phyloP scores from a whole-genome alignment of 2,113 vertebrate species.

The Cynopterus brachyotis region DNA sequence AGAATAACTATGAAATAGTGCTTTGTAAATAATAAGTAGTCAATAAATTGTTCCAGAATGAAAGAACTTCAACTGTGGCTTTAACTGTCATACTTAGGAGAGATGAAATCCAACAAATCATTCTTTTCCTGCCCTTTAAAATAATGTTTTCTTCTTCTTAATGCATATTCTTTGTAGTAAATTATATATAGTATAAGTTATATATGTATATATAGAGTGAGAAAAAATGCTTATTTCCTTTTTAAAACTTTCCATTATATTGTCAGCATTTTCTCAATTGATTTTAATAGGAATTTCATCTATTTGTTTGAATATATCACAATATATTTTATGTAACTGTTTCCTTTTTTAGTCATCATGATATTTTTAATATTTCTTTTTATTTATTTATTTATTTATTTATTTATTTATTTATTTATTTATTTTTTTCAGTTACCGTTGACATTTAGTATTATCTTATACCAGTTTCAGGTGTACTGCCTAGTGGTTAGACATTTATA shows the following conservation, averaged over 20 bases:
- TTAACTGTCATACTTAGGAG: not conserved
- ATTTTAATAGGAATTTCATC: not conserved
- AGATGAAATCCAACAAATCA: conserved; percentile 8
- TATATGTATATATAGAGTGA: no score
- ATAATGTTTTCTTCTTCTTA: not conserved
- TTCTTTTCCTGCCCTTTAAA: conserved; percentile 10
- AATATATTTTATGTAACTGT: not conserved
- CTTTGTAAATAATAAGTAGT: not conserved
- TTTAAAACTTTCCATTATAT: not conserved
- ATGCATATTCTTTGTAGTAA: not conserved
- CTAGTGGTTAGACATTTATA: no score
- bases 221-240: not conserved
- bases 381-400: no score
- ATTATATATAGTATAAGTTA: not conserved
- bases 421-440: no score
- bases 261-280: not conserved
- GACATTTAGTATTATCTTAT: no score
- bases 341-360: not conserved
- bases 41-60: not conserved
- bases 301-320: no score
- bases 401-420: no score
- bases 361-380: no score
- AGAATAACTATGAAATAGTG: not conserved
- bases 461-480: no score
- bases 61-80: conserved; percentile 21